These are phyloP conservation scores for Limnephilus auricula DNA, from an alignment of 2,888 invertebrate genomes.

Conservation along the genomic window DNA sequence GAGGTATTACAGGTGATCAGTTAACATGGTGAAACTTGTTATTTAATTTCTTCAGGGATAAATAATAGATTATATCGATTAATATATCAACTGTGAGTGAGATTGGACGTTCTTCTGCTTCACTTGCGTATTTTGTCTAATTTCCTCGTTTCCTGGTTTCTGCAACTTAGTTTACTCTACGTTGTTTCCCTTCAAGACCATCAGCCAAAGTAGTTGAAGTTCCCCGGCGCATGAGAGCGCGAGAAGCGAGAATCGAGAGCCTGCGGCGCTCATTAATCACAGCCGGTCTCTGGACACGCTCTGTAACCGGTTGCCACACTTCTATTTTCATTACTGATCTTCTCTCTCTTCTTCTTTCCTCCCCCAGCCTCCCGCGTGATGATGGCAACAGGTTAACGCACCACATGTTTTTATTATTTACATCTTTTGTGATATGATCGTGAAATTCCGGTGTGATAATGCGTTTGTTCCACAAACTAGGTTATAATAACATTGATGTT, in stretches of 20 bases:
- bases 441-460: neutral
- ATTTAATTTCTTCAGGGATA: neutral
- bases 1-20: neutral
- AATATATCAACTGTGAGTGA: neutral
- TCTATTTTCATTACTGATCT: slow-evolving; percentile 40
- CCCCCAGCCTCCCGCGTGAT: neutral
- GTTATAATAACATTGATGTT: neutral
- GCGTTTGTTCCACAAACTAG: neutral
- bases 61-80: neutral
- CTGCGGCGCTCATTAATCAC: slow-evolving; percentile 15
- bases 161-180: too few species aligned
- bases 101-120: neutral
- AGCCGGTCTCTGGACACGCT: slow-evolving; percentile 17
- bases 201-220: neutral
- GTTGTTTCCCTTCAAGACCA: neutral
- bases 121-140: neutral
- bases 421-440: neutral
- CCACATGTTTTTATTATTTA: neutral
- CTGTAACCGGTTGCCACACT: slow-evolving; percentile 36
- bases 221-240: neutral
- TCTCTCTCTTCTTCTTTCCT: neutral
- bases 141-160: neutral
- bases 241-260: neutral
- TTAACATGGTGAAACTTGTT: neutral
- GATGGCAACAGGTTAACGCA: neutral